Base-by-base conservation (phyloP, 2,113 vertebrate genomes). In the Coreoperca whiteheadi region DNA sequence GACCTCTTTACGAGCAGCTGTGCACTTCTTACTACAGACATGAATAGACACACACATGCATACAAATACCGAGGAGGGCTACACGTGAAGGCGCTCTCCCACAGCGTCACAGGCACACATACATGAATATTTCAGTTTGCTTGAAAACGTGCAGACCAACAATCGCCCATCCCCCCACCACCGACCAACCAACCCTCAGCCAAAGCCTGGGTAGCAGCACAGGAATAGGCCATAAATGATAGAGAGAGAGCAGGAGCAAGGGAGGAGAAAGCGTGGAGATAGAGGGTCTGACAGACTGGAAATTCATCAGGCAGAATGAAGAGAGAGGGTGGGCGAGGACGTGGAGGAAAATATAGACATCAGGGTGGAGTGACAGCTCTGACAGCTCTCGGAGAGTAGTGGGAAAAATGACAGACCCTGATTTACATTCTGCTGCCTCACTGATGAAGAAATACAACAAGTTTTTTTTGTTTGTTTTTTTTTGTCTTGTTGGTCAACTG, bases 101-200 rank as follows among this genome's bases (percentile, higher is more conserved):
- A 88, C 75, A 84, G 86, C 82, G 77, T 89, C 85, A 69, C 87
- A 64, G 86, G 88, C 93, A 87, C 90, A 94, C 85, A 87, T 66
- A 84, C 93, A 94, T 95, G 88, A 95, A 95, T 95, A 95, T 95
- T 95, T 95, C 89, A 95, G 88, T 81, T 84, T 73, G 87, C 88
- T 87, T 89, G 65, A 91, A 94, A 94, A 92, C 67, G 89, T 92
- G 91, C 80, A 88, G 87, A 82, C 56, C 87, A 82, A 79, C 83
- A 56, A 8, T 34, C 23, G 39, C 78, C 84, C 89, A 77, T 68
- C 85, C 88, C 83, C 90, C 77, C 67, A 12, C 15, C 12, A 46
- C 73, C 79, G 7, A 74, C 82, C 71, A 76, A 70, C 74, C 80
- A 80, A 70, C 65, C 48, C 84, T 79, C 65, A 85, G 76, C 81